Evolutionary conservation across 1,140 invertebrate species (phyloP), one percentile per base, ranked within the genome.

Genomic region (Drosophila mojavensis): DNA sequence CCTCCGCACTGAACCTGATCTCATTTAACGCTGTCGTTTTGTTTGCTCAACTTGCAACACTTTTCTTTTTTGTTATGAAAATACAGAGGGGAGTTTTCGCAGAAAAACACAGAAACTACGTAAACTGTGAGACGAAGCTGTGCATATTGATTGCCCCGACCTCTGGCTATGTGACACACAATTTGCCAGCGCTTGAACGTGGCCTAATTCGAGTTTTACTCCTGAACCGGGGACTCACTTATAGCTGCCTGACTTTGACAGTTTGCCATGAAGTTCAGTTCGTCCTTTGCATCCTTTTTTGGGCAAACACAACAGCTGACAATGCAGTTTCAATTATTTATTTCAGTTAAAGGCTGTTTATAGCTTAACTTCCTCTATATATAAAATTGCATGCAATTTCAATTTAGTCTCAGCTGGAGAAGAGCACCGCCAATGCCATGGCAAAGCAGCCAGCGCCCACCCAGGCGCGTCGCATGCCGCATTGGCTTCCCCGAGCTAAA

Each of bases 381-480:
- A 2, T 20, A 26, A 1, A 1, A 26, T 11, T 50, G n/a, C 1
- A n/a, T 5, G 4, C 11, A 3, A 26, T 11, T 6, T 51, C 5
- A 51, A n/a, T 51, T 30, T 7, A 4, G 41, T 13, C 13, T 50
- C n/a, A 67, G 43, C 17, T 95, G 92, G 96, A 95, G 92, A 96
- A 96, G 66, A 97, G 92, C 85, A 96, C 94, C 53, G 94, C 95
- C 74, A 95, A 94, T 45, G 98, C 98, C 97, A 99, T 99, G 33
- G 96, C 93, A 43, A 99, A 82, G 93, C 98, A 99, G 86, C 95
- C 96, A 1, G 95, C 92, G 39, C 97, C 97, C 24, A 99, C 96
- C 93, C 97, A 99, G 0, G 96, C 97, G 56, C 98, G 98, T 36
- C 97, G 92, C 41, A 98, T 93, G 63, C 98, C 98, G 91, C 96